A percentile compares a stretch with the other conserved stretches of the same genome.
Evolutionary conservation across 2,888 invertebrate species (phyloP).

Genomic region (Pammene aurita): DNA sequence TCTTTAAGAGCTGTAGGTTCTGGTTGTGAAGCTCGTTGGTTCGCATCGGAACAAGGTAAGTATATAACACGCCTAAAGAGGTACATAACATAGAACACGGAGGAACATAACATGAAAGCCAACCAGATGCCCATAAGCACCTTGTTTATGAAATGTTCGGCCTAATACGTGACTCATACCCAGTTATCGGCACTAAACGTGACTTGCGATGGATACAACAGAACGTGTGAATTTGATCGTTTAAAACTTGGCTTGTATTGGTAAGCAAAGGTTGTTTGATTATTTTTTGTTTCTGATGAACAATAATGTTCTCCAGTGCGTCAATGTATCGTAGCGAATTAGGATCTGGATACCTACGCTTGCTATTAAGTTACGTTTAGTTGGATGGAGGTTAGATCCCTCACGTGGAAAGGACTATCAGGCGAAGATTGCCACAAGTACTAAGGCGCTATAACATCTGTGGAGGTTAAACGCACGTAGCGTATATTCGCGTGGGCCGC

Average conservation of each 20-base stretch:
- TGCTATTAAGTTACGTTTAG: too few species aligned
- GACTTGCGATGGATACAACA: slow-evolving; percentile 51
- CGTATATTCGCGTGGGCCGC: slow-evolving; percentile 80
- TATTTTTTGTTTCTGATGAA: slow-evolving; percentile 30
- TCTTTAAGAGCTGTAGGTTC: too few species aligned
- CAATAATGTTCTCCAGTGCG: slow-evolving; percentile 5
- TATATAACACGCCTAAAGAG: slow-evolving; percentile 18
- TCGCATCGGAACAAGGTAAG: not conserved
- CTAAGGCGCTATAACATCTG: slow-evolving; percentile 70
- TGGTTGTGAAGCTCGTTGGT: not conserved
- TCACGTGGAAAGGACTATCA: slow-evolving; percentile 38
- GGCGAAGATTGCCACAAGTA: slow-evolving; percentile 58
- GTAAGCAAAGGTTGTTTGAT: slow-evolving; percentile 54
- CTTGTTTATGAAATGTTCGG: slow-evolving; percentile 39
- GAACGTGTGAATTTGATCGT: slow-evolving; percentile 49
- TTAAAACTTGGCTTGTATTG: slow-evolving; percentile 53
- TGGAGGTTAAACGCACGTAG: slow-evolving; percentile 72
- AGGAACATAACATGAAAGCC: slow-evolving; percentile 15
- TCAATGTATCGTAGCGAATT: slow-evolving; percentile 2
- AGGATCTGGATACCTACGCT: slow-evolving; percentile 29
- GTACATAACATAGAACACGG: not conserved
- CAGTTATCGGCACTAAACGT: slow-evolving; percentile 51
- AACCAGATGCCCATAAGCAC: slow-evolving; percentile 29
- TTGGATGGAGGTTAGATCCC: slow-evolving; percentile 21
- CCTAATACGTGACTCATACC: slow-evolving; percentile 40